Percentiles rank a stretch among this genome's conserved stretches.
These are phyloP conservation scores for Zeus faber DNA, from an alignment of 2,113 vertebrate genomes.

Conservation along the genomic window DNA sequence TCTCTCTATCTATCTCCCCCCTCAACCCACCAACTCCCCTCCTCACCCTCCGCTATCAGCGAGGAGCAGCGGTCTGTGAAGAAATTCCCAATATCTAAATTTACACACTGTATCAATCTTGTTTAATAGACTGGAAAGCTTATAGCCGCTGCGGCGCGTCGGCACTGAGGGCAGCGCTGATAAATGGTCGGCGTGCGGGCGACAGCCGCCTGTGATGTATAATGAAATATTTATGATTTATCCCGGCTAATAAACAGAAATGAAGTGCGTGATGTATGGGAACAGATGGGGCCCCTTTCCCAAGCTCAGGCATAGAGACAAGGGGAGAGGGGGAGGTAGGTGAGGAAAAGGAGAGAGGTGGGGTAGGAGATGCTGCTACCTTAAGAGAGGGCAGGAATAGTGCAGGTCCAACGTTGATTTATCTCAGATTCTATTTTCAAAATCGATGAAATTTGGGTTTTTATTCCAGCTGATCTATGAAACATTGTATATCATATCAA, in stretches of 20 bases:
- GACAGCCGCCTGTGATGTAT: conserved; percentile 79
- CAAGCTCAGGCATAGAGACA: conserved; percentile 66
- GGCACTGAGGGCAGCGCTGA: conserved; percentile 79
- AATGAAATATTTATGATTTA: conserved; percentile 97
- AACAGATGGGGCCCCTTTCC: conserved; percentile 86
- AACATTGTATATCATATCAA: no score
- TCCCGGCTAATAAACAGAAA: conserved; percentile 92
- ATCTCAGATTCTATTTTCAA: no score
- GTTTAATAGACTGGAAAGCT: conserved; percentile 92
- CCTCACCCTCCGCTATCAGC: conserved; percentile 73
- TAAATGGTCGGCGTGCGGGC: conserved; percentile 83
- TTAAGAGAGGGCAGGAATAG: conserved; percentile 17
- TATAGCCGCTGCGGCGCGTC: conserved; percentile 74
- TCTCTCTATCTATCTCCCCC: conserved; percentile 32
- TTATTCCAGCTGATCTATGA: no score
- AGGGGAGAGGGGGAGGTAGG: conserved; percentile 55
- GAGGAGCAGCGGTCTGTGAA: conserved; percentile 76
- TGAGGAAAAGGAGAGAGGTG: neutral
- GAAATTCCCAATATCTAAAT: conserved; percentile 83
- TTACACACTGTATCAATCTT: conserved; percentile 89
- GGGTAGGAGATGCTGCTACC: conserved; percentile 27
- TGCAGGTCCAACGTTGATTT: no score
- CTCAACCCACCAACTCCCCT: conserved; percentile 55
- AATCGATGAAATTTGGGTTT: no score
- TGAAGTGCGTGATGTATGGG: conserved; percentile 88